Evolutionary conservation across 2,797 vertebrate genomes (phyloP).

Genomic region (Xenopus petersii): DNA sequence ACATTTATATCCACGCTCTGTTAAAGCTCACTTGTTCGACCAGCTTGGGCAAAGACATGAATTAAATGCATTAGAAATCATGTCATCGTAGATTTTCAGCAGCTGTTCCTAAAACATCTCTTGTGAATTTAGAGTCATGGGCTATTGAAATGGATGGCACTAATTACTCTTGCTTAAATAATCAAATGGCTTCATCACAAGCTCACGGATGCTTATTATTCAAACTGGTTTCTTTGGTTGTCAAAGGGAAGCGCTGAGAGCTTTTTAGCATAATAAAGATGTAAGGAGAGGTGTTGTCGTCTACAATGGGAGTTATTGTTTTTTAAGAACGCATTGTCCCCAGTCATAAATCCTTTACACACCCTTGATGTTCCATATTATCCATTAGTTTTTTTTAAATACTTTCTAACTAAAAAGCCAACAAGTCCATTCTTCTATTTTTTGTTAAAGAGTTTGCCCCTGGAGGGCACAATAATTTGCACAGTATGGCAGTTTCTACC

Average conservation of each 20-base stretch:
- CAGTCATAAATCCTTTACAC: too few species aligned
- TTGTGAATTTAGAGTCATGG: slow-evolving; percentile 61
- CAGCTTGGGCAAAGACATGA: slow-evolving; percentile 65
- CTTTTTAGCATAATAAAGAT: background rate
- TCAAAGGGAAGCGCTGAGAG: background rate
- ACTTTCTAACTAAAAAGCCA: too few species aligned
- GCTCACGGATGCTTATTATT: background rate
- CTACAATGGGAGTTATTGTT: background rate
- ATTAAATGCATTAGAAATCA: slow-evolving; percentile 65
- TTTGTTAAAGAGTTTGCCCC: too few species aligned
- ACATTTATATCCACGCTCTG: slow-evolving; percentile 72
- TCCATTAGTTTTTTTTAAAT: too few species aligned
- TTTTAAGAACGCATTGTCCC: background rate
- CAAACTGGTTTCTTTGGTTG: background rate
- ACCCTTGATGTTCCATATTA: too few species aligned
- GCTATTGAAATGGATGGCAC: slow-evolving; percentile 52
- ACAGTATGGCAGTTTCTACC: too few species aligned
- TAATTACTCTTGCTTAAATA: slow-evolving; percentile 39
- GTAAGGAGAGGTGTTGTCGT: background rate
- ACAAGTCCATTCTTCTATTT: too few species aligned
- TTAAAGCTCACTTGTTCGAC: slow-evolving; percentile 64
- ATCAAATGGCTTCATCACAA: slow-evolving; percentile 37
- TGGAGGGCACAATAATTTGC: too few species aligned
- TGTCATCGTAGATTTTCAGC: slow-evolving; percentile 65
- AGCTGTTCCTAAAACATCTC: slow-evolving; percentile 65